These are phyloP conservation scores for Rutpela maculata DNA, from an alignment of 2,888 invertebrate genomes.

Conservation along the genomic window DNA sequence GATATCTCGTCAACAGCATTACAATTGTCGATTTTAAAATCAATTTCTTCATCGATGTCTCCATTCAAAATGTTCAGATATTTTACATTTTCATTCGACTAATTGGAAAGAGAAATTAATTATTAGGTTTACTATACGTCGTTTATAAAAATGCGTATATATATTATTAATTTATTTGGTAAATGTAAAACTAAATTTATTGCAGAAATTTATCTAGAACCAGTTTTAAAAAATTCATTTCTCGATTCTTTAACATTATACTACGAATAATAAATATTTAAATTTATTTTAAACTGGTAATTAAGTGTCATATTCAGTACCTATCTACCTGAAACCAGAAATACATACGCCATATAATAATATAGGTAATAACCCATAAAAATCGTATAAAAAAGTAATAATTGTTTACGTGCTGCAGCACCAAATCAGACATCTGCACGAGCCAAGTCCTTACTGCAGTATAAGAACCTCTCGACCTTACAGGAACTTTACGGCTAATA, in stretches of 20 bases:
- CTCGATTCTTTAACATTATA: not conserved
- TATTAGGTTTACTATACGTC: not conserved
- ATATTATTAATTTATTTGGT: not conserved
- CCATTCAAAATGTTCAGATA: no score
- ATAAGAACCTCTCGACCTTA: slow-evolving; percentile 67
- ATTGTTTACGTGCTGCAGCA: slow-evolving; percentile 70
- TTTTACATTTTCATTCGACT: no score
- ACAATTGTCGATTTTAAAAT: no score
- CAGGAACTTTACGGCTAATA: slow-evolving; percentile 73
- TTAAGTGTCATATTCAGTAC: slow-evolving; percentile 14
- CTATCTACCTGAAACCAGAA: slow-evolving; percentile 28
- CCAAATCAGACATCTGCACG: slow-evolving; percentile 66
- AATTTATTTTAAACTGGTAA: slow-evolving; percentile 19
- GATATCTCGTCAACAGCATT: no score
- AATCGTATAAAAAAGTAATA: slow-evolving; percentile 58
- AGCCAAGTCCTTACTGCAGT: slow-evolving; percentile 58
- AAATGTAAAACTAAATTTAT: not conserved
- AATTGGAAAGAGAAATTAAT: not conserved
- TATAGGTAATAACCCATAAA: slow-evolving; percentile 37
- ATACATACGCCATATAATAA: slow-evolving; percentile 25
- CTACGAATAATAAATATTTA: slow-evolving; percentile 15
- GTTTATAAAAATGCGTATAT: not conserved
- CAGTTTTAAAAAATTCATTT: not conserved
- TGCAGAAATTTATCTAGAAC: not conserved
- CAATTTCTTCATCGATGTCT: no score